Conservation (phyloP, 2,113 vertebrate species). For the Embiotoca jacksoni region DNA sequence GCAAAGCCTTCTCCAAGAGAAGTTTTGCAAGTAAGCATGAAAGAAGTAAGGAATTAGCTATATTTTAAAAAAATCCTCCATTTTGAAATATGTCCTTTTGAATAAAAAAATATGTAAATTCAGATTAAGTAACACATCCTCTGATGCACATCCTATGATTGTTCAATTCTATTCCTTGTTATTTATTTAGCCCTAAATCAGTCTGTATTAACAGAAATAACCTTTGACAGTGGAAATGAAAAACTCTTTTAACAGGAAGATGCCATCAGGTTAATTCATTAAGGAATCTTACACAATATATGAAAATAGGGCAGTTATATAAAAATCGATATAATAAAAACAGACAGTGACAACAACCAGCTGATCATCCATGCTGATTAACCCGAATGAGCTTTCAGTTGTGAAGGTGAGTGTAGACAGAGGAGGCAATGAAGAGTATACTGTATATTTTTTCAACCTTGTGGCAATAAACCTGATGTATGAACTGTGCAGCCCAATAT, state of each 20-base stretch:
- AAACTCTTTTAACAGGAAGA: neutral
- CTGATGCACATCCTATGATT: neutral
- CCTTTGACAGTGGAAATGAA: no score
- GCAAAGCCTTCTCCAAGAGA: neutral
- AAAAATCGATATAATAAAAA: neutral
- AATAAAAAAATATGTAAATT: neutral
- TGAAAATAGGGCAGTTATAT: neutral
- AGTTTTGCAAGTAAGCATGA: neutral
- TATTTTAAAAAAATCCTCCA: neutral
- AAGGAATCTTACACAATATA: neutral
- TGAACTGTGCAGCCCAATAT: conserved; percentile 31
- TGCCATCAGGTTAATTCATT: neutral
- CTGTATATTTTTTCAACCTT: neutral
- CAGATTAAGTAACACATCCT: neutral
- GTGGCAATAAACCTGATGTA: conserved; percentile 14
- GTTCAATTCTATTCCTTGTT: no score
- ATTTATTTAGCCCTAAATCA: no score
- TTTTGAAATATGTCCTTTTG: neutral
- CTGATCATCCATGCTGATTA: neutral
- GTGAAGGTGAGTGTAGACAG: conserved; percentile 15
- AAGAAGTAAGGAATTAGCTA: neutral
- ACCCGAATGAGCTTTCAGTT: conserved; percentile 8
- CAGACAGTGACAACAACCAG: neutral
- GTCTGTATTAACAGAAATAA: no score
- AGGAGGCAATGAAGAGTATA: neutral